phyloP scores from a whole-genome alignment of 1,140 invertebrate species.

The Leptinotarsa lineolata region DNA sequence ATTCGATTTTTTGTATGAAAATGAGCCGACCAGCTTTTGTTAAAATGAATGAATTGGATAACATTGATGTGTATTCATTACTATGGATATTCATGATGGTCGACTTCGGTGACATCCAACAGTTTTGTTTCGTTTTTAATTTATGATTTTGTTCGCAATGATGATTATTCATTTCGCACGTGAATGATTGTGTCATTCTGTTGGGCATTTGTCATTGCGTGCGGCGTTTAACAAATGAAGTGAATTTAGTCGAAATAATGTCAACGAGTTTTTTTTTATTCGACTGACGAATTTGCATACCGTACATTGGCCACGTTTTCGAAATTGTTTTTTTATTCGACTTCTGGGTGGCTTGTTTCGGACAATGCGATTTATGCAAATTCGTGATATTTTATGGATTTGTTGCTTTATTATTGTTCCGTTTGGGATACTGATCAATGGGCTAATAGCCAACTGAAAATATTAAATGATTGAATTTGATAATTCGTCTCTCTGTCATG shows the following conservation, averaged over 20 bases:
- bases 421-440: background rate
- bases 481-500: no score
- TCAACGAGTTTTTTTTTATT: conserved; percentile 14
- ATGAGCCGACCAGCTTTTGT: background rate
- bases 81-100: conserved; percentile 2
- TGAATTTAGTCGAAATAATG: conserved; percentile 26
- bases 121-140: conserved; percentile 17
- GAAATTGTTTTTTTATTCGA: conserved; percentile 1
- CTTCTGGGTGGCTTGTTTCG: background rate
- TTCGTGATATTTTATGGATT: background rate
- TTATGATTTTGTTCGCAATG: conserved; percentile 28
- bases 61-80: conserved; percentile 3
- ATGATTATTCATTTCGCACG: conserved; percentile 25
- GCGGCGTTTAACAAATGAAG: conserved; percentile 22
- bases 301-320: background rate
- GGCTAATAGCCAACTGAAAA: no score
- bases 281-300: conserved; percentile 12
- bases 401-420: background rate
- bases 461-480: no score
- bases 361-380: conserved; percentile 4
- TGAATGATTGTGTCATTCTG: conserved; percentile 16
- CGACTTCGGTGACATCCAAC: background rate
- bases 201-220: conserved; percentile 17
- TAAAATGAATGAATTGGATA: background rate
- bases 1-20: background rate